These are phyloP conservation scores for Galagoides demidoff DNA, from an alignment of 2,797 vertebrate genomes.

Conservation along the genomic window DNA sequence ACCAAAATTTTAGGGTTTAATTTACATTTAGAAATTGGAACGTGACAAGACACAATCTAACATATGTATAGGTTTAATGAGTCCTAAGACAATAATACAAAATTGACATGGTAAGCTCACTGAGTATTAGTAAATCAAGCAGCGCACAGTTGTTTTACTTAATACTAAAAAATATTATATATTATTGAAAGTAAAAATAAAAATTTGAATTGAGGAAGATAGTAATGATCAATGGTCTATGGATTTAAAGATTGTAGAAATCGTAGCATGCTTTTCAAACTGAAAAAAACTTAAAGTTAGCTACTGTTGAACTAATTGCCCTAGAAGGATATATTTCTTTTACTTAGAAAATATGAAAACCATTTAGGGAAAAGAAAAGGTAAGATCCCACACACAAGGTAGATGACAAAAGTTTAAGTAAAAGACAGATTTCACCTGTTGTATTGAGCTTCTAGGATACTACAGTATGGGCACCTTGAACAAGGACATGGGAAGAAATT, in stretches of 20 bases:
- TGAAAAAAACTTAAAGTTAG: not conserved
- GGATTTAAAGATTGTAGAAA: slow-evolving; percentile 1
- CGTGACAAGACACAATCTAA: slow-evolving; percentile 22
- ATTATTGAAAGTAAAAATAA: slow-evolving; percentile 19
- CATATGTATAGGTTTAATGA: not conserved
- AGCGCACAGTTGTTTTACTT: not conserved
- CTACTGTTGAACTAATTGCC: not conserved
- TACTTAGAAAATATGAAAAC: not conserved
- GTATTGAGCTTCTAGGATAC: not conserved
- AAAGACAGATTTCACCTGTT: not conserved
- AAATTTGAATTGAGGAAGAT: not conserved
- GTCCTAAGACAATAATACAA: not conserved
- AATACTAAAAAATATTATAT: slow-evolving; percentile 44
- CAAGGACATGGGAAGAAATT: not conserved
- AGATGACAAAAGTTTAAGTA: not conserved
- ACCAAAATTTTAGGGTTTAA: slow-evolving; percentile 6
- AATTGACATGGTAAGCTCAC: not conserved
- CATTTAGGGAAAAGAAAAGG: not conserved
- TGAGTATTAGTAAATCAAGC: not conserved
- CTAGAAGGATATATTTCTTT: not conserved
- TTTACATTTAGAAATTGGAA: slow-evolving; percentile 61
- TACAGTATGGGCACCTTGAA: not conserved
- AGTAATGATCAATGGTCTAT: not conserved
- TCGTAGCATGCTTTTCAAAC: not conserved
- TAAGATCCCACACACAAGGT: not conserved